phyloP scores from a whole-genome alignment of 2,797 vertebrate genomes.

The Cryptoblepharus egeriae region DNA sequence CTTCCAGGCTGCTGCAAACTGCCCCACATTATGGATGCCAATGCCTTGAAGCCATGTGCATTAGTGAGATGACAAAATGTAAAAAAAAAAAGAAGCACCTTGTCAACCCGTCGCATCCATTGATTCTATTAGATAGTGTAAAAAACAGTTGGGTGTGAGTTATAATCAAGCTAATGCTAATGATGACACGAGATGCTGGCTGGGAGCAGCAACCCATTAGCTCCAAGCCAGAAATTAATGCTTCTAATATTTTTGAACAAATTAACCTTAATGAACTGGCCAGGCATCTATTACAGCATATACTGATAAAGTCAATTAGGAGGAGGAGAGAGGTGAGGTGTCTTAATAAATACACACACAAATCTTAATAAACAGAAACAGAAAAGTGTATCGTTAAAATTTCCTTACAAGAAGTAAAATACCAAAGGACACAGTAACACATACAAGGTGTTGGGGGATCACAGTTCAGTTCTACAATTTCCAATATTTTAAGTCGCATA shows the following conservation, averaged over 20 bases:
- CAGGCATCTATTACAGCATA: slow-evolving; percentile 78
- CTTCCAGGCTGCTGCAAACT: slow-evolving; percentile 92
- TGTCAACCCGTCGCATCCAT: slow-evolving; percentile 92
- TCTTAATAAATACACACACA: slow-evolving; percentile 51
- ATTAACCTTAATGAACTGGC: slow-evolving; percentile 88
- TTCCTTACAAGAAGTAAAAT: not conserved
- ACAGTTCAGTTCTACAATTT: not conserved
- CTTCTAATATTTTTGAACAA: slow-evolving; percentile 95
- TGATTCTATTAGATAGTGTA: slow-evolving; percentile 97
- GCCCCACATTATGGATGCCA: slow-evolving; percentile 97
- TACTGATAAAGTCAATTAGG: slow-evolving; percentile 76
- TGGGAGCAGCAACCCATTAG: slow-evolving; percentile 91
- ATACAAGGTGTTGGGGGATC: rapidly evolving
- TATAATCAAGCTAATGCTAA: slow-evolving; percentile 99
- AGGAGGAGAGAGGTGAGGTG: slow-evolving; percentile 57
- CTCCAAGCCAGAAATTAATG: slow-evolving; percentile 97
- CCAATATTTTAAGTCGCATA: not conserved
- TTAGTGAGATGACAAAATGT: slow-evolving; percentile 95
- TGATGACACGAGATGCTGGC: slow-evolving; percentile 97
- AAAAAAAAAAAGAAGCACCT: slow-evolving; percentile 80
- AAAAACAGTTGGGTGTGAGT: slow-evolving; percentile 97
- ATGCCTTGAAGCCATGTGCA: slow-evolving; percentile 94
- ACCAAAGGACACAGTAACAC: not conserved
- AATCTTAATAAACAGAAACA: slow-evolving; percentile 28
- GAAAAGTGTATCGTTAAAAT: not conserved